These are phyloP conservation scores for Geophilus truncorum DNA, from an alignment of 2,888 invertebrate species.

Conservation along the genomic window DNA sequence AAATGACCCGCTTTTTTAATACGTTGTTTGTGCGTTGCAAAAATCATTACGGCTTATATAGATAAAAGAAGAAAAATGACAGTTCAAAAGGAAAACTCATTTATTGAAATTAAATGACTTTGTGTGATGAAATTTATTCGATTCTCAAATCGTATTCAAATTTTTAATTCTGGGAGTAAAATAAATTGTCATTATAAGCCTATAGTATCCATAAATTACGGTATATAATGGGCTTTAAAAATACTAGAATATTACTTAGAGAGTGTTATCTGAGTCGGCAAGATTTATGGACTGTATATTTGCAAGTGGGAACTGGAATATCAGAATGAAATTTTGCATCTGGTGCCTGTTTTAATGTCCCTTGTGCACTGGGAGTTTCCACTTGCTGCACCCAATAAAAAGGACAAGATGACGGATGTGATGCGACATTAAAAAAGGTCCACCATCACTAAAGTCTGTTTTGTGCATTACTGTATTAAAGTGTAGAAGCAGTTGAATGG, in stretches of 20 bases:
- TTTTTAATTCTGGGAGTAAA: neutral
- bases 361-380: neutral
- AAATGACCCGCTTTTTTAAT: slow-evolving; percentile 1
- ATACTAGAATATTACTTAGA: neutral
- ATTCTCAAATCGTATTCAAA: neutral
- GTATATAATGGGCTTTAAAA: neutral
- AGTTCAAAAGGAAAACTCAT: neutral
- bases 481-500: neutral
- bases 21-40: neutral
- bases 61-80: neutral
- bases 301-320: neutral
- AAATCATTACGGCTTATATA: neutral
- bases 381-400: neutral
- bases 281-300: neutral
- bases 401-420: neutral
- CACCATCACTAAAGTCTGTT: neutral
- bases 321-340: neutral
- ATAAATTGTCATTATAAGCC: neutral
- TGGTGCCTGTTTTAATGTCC: neutral
- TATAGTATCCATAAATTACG: neutral
- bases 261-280: neutral
- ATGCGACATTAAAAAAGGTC: neutral
- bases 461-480: neutral
- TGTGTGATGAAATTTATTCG: neutral
- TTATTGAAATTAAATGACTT: neutral